Conservation (phyloP, 2,797 vertebrate genomes). For the Sandelia bainsii region DNA sequence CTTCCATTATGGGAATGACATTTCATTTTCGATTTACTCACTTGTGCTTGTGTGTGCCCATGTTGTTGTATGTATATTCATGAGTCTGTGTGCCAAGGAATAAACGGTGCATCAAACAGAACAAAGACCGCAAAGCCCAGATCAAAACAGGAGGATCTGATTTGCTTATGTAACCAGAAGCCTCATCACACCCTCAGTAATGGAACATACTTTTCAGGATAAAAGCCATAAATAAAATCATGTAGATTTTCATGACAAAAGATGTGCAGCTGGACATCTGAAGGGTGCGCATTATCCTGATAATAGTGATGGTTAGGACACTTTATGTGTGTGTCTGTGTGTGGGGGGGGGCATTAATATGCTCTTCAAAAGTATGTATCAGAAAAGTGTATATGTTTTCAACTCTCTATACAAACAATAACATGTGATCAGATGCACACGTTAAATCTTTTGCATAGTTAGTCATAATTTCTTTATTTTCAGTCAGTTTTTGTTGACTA, state of each 20-base stretch:
- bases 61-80: slow-evolving; percentile 60
- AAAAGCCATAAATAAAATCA: slow-evolving; percentile 69
- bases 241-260: slow-evolving; percentile 77
- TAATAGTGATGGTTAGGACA: slow-evolving; percentile 37
- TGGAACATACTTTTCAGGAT: slow-evolving; percentile 58
- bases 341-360: neutral
- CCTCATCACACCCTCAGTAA: slow-evolving; percentile 63
- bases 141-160: slow-evolving; percentile 71
- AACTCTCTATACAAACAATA: too few relatives aligned
- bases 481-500: too few relatives aligned
- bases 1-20: slow-evolving; percentile 27
- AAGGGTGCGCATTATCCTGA: slow-evolving; percentile 64
- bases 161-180: slow-evolving; percentile 46
- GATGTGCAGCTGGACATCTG: slow-evolving; percentile 66
- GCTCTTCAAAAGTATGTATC: too few relatives aligned
- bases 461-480: too few relatives aligned
- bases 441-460: too few relatives aligned
- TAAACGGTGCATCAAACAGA: slow-evolving; percentile 56
- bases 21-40: slow-evolving; percentile 39
- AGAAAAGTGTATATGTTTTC: too few relatives aligned
- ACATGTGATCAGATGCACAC: too few relatives aligned
- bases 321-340: slow-evolving; percentile 8
- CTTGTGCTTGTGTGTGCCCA: slow-evolving; percentile 8
- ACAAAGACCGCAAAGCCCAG: slow-evolving; percentile 58
- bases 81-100: slow-evolving; percentile 49